Evolutionary conservation across 1,140 invertebrate genomes (phyloP).

Genomic region (Anoplophora glabripennis): DNA sequence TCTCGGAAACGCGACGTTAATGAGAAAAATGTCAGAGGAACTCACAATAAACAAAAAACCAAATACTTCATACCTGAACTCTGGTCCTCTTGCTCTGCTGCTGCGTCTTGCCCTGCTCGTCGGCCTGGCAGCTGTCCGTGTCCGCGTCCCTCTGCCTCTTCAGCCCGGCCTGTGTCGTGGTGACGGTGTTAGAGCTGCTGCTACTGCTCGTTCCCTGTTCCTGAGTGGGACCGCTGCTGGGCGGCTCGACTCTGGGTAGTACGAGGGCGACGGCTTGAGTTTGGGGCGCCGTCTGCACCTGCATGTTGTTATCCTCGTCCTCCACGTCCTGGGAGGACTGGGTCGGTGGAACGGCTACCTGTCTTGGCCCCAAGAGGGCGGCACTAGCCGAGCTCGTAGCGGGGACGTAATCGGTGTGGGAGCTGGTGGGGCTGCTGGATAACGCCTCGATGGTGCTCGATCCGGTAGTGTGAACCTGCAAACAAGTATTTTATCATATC

Average conservation of each 20-base stretch:
- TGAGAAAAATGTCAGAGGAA: no score
- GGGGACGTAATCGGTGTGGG: slow-evolving; percentile 68
- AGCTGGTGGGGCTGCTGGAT: slow-evolving; percentile 59
- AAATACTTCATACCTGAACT: slow-evolving; percentile 35
- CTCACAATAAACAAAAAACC: no score
- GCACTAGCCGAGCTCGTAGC: slow-evolving; percentile 61
- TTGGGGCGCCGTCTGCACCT: slow-evolving; percentile 46
- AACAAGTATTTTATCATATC: slow-evolving; percentile 16
- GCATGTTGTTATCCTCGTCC: slow-evolving; percentile 43
- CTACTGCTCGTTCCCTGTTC: slow-evolving; percentile 42
- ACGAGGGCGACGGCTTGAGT: slow-evolving; percentile 71
- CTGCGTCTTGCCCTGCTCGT: slow-evolving; percentile 49
- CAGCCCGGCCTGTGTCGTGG: slow-evolving; percentile 58
- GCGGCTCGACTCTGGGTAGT: slow-evolving; percentile 65
- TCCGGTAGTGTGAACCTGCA: slow-evolving; percentile 55
- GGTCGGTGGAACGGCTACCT: slow-evolving; percentile 50
- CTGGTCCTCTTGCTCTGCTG: slow-evolving; percentile 49
- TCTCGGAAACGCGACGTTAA: no score
- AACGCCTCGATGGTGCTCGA: slow-evolving; percentile 56
- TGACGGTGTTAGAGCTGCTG: slow-evolving; percentile 51
- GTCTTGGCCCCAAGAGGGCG: slow-evolving; percentile 52
- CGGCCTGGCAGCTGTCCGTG: slow-evolving; percentile 55
- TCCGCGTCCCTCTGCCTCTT: slow-evolving; percentile 59
- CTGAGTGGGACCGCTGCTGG: slow-evolving; percentile 39
- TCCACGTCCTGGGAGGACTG: slow-evolving; percentile 44